Evolutionary conservation across 2,888 invertebrate genomes (phyloP).

Genomic region (Cacoxenus indagator): DNA sequence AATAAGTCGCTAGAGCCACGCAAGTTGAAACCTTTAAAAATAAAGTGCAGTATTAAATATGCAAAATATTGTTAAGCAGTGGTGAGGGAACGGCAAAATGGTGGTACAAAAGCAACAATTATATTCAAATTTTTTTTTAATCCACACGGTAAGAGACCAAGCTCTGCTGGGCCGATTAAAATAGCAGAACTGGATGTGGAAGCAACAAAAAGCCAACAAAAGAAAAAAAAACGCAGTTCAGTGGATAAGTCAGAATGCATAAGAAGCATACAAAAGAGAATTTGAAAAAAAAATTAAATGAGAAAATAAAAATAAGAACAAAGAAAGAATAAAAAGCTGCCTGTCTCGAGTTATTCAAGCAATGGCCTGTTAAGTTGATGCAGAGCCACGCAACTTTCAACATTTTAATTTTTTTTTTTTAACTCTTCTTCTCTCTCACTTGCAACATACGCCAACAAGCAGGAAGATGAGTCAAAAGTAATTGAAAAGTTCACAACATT

Average conservation of each 20-base stretch:
- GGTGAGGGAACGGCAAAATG: not conserved
- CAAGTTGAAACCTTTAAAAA: not conserved
- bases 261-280: not conserved
- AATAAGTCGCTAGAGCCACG: too few relatives aligned
- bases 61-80: not conserved
- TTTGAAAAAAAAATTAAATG: not conserved
- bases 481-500: too few relatives aligned
- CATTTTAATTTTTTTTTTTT: too few relatives aligned
- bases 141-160: conserved; percentile 4
- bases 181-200: not conserved
- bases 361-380: not conserved
- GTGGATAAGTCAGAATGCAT: not conserved
- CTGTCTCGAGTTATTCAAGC: conserved; percentile 23
- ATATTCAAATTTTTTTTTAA: not conserved
- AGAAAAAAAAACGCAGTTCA: not conserved
- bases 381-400: not conserved
- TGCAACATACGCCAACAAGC: too few relatives aligned
- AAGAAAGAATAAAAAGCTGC: too few relatives aligned
- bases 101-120: not conserved
- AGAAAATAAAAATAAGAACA: not conserved
- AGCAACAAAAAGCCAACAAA: not conserved
- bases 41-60: conserved; percentile 13
- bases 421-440: too few relatives aligned
- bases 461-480: too few relatives aligned
- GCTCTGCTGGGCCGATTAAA: conserved; percentile 17